A percentile compares a stretch with the other conserved stretches of the same genome.
phyloP scores from a whole-genome alignment of 1,140 invertebrate genomes.

The Caenorhabditis remanei region DNA sequence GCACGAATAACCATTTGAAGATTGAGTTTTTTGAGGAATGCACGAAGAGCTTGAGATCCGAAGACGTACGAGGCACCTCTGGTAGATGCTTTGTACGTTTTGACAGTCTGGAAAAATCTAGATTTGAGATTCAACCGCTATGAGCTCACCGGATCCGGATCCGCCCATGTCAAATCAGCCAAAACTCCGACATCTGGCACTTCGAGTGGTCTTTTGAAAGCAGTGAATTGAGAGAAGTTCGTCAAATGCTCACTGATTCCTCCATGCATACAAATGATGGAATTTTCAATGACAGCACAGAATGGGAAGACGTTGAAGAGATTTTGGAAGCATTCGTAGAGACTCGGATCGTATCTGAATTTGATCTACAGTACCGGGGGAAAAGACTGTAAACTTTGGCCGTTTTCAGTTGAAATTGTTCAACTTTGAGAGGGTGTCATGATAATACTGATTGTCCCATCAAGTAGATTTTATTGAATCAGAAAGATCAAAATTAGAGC shows the following conservation, averaged over 20 bases:
- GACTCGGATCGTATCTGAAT: constrained; percentile 88
- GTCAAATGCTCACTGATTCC: constrained; percentile 57
- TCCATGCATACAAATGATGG: constrained; percentile 66
- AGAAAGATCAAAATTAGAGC: too few relatives aligned
- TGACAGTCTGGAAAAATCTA: not conserved
- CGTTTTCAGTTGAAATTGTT: too few relatives aligned
- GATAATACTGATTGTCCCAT: too few relatives aligned
- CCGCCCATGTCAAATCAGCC: constrained; percentile 98
- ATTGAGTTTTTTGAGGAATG: constrained; percentile 26
- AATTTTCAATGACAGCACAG: constrained; percentile 53
- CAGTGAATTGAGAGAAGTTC: constrained; percentile 39
- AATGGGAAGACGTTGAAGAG: constrained; percentile 63
- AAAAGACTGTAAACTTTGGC: too few relatives aligned
- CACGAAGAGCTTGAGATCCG: constrained; percentile 10
- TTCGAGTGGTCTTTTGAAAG: constrained; percentile 84
- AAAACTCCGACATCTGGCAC: constrained; percentile 98
- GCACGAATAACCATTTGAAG: constrained; percentile 34
- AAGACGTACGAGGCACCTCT: constrained; percentile 17
- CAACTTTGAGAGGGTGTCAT: too few relatives aligned
- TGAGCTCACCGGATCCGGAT: constrained; percentile 84
- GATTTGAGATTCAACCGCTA: not conserved
- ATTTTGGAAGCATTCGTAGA: constrained; percentile 62
- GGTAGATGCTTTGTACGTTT: not conserved
- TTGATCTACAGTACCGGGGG: not conserved
- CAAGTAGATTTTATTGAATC: too few relatives aligned